A percentile compares a stretch with the other conserved stretches of the same genome.
phyloP scores from a whole-genome alignment of 35 echinoderm and acorn worm genomes.

The Heliocidaris tuberculata region DNA sequence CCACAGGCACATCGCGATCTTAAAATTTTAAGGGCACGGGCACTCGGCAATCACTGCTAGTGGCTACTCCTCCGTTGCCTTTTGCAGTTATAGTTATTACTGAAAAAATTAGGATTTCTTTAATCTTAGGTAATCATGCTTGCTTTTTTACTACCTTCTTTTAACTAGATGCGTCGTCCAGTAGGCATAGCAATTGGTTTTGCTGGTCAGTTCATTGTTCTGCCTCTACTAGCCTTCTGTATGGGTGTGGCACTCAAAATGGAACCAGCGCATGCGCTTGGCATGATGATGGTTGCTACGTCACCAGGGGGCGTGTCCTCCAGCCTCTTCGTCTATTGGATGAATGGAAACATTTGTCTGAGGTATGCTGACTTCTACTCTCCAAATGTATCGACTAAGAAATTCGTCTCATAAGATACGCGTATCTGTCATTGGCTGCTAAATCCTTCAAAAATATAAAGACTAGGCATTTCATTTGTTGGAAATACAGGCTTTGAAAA shows the following conservation, averaged over 20 bases:
- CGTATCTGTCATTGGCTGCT: no score
- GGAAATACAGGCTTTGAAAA: no score
- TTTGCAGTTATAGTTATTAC: no score
- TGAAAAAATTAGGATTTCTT: neutral
- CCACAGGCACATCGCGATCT: no score
- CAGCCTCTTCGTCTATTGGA: conserved; percentile 60
- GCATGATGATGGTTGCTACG: conserved; percentile 56
- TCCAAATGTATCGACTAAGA: no score
- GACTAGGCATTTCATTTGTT: no score
- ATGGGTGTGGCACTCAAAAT: conserved; percentile 39
- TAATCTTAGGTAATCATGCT: neutral
- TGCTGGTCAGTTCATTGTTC: conserved; percentile 52
- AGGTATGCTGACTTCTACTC: conserved; percentile 35
- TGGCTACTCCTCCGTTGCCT: no score
- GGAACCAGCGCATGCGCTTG: conserved; percentile 48
- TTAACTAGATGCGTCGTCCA: conserved; percentile 44
- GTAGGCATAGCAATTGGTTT: conserved; percentile 56
- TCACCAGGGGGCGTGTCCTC: conserved; percentile 57
- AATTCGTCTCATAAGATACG: no score
- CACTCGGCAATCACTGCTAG: no score
- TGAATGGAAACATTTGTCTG: conserved; percentile 59
- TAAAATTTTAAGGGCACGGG: no score
- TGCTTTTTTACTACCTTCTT: neutral
- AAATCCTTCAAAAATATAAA: no score
- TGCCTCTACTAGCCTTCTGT: conserved; percentile 51